Evolutionary conservation across 2,888 invertebrate species (phyloP).

Genomic region (Hipparchia semele): DNA sequence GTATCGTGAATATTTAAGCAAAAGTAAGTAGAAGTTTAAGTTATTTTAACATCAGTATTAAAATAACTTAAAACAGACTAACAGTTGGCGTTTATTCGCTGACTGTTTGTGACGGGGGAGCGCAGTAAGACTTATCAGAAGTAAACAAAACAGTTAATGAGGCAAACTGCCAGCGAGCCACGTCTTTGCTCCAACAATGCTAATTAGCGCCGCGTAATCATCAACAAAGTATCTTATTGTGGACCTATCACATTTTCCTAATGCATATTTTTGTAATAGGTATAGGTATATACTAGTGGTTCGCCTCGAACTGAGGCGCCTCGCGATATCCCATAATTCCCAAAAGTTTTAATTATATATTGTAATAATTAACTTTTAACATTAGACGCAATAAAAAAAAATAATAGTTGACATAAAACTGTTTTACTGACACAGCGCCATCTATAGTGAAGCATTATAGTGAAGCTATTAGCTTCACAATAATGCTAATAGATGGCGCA

Average conservation of each 20-base stretch:
- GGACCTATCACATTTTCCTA: neutral
- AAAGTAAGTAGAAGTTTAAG: neutral
- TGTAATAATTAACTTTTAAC: no score
- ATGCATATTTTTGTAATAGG: neutral
- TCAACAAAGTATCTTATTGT: slow-evolving; percentile 40
- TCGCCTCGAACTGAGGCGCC: no score
- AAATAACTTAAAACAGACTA: neutral
- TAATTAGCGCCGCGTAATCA: slow-evolving; percentile 55
- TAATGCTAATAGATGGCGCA: no score
- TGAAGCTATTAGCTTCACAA: no score
- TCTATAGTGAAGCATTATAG: no score
- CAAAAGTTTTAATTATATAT: no score
- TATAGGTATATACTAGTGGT: no score
- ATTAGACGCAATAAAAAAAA: no score
- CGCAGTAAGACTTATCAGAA: slow-evolving; percentile 52
- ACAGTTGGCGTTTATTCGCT: neutral
- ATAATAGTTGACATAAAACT: no score
- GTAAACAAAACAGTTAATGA: slow-evolving; percentile 63
- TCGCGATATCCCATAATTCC: no score
- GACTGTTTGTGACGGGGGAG: neutral
- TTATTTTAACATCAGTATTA: neutral
- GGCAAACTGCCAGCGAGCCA: slow-evolving; percentile 49
- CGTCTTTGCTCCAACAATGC: slow-evolving; percentile 51
- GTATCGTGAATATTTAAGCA: no score
- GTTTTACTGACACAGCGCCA: no score